A percentile compares a stretch with the other conserved stretches of the same genome.
Conservation (phyloP, 2,797 vertebrate species). For the Poliocrania exsul region DNA sequence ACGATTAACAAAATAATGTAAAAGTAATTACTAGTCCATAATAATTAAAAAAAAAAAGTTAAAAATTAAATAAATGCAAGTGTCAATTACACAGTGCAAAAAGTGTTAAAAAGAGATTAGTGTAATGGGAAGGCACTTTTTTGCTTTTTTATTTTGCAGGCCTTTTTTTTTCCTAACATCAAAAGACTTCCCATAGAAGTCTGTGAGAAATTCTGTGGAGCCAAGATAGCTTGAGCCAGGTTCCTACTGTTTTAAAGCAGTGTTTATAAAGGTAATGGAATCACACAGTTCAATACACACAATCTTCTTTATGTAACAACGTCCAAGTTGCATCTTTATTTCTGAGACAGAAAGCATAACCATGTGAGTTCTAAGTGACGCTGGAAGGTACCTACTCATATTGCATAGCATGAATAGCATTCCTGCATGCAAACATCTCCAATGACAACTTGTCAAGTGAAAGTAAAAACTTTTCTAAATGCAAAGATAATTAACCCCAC, state of each 20-base stretch:
- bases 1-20: background rate
- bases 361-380: background rate
- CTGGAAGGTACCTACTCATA: background rate
- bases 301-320: background rate
- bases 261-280: background rate
- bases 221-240: background rate
- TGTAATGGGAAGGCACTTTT: background rate
- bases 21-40: background rate
- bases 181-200: background rate
- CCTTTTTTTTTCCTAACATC: background rate
- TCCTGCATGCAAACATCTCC: background rate
- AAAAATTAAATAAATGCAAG: background rate
- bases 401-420: background rate
- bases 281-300: background rate
- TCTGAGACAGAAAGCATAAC: background rate
- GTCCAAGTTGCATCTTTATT: background rate
- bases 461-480: conserved; percentile 10
- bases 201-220: background rate
- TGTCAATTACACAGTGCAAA: background rate
- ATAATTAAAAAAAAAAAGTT: background rate
- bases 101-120: background rate
- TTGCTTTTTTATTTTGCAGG: background rate
- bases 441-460: background rate
- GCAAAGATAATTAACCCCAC: background rate
- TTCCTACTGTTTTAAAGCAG: background rate